A percentile compares a stretch with the other conserved stretches of the same genome.
These are phyloP conservation scores for Macrobrachium rosenbergii DNA, from an alignment of 1,140 invertebrate species.

Conservation along the genomic window DNA sequence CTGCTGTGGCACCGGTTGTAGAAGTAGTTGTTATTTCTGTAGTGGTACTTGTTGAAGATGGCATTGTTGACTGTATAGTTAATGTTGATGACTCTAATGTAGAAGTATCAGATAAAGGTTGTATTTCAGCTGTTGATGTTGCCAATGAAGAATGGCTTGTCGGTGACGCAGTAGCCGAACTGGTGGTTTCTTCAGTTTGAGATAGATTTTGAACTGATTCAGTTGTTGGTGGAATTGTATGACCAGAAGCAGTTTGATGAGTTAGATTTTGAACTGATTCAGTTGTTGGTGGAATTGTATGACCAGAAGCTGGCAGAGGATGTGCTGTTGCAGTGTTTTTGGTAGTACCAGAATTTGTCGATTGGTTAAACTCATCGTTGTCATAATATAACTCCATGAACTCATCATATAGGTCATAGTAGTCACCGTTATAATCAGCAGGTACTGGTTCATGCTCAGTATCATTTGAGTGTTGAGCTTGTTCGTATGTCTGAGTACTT, in stretches of 20 bases:
- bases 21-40: background rate
- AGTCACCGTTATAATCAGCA: background rate
- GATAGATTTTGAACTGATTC: no score
- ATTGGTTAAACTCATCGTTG: background rate
- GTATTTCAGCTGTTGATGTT: background rate
- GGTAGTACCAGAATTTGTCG: background rate
- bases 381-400: constrained; percentile 54
- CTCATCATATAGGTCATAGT: constrained; percentile 55
- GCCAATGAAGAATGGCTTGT: background rate
- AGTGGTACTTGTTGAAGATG: background rate
- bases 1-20: background rate
- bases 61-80: background rate
- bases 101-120: background rate
- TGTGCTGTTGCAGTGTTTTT: background rate
- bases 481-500: background rate
- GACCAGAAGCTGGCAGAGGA: background rate
- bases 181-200: no score
- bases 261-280: no score
- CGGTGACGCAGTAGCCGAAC: background rate
- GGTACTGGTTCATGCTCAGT: background rate
- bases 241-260: no score
- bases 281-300: background rate
- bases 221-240: background rate
- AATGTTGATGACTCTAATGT: background rate
- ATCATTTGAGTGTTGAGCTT: background rate